A percentile compares a stretch with the other conserved stretches of the same genome.
Evolutionary conservation across 1,140 invertebrate genomes (phyloP).

Genomic region (Scaptomyza graminum): DNA sequence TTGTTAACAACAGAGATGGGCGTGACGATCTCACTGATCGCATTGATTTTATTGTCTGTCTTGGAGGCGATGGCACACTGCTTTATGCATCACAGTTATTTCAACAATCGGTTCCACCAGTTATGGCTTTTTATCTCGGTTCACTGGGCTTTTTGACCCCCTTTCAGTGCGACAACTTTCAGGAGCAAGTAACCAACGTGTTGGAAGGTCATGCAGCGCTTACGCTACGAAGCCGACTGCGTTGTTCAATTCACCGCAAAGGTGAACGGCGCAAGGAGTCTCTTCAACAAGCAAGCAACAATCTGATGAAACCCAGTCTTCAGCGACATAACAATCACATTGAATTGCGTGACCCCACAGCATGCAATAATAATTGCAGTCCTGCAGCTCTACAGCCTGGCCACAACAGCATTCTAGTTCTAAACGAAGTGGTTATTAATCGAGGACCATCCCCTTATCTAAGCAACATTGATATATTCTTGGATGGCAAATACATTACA

Average conservation of each 20-base stretch:
- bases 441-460: constrained; percentile 96
- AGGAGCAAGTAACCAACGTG: constrained; percentile 96
- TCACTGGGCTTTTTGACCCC: constrained; percentile 97
- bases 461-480: constrained; percentile 96
- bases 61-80: constrained; percentile 98
- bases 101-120: constrained; percentile 97
- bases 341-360: constrained; percentile 33
- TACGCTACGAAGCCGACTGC: constrained; percentile 93
- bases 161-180: constrained; percentile 97
- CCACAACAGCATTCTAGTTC: constrained; percentile 85
- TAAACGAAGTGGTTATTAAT: constrained; percentile 98
- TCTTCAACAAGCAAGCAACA: constrained; percentile 38
- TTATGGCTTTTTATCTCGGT: constrained; percentile 98
- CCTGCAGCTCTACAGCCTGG: constrained; percentile 6
- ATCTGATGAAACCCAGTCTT: constrained; percentile 39
- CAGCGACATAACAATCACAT: constrained; percentile 41
- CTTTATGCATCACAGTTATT: constrained; percentile 97
- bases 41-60: constrained; percentile 97
- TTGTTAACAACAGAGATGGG: constrained; percentile 87
- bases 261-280: constrained; percentile 76
- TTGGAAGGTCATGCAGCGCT: constrained; percentile 96
- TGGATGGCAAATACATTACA: constrained; percentile 97
- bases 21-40: constrained; percentile 95
- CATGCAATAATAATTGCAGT: constrained; percentile 23
- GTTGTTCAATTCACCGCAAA: constrained; percentile 93